Base-by-base conservation (phyloP, 2,797 vertebrate species). In the Lepidocolaptes lacrymiger region DNA sequence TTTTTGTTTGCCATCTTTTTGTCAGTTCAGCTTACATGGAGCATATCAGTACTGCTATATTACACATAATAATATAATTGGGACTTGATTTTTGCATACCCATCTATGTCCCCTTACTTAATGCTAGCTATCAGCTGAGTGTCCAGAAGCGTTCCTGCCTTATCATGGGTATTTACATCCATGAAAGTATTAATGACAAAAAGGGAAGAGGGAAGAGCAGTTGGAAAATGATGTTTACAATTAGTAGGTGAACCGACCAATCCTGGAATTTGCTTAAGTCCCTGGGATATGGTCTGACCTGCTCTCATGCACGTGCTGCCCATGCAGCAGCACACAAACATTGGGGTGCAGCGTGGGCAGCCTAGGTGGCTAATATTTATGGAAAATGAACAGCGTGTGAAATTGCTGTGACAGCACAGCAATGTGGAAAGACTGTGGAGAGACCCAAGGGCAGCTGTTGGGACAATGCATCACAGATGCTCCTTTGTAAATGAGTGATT, bases 331-430 rank as follows among this genome's bases (percentile, higher is more conserved):
- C 26, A 28, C 43, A 9, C 8, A 32, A 41, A 49, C 55, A 14
- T 27, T 17, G 3, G 37, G 37, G 59, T 76, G 67, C 74, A 9
- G 48, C 63, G 37, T 5, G 28, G 58, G 23, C 69, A 83, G 49
- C 46, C 79, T 15, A 55, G 24, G 28, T 93, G 72, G 62, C 58
- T 74, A 37, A 66, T 93, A 78, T 81, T 95, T 90, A 85, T 62
- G 96, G 92, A 85, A 89, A 93, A 93, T 64, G 85, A 97, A 76
- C 77, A 93, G 91, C 77, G 95, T 94, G 68, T 96, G 96, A 95
- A 97, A 95, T 93, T 6, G 0, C 89, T 91, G 68, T 88, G 90
- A 84, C 95, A 93, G 89, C 82, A 85, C 43, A 66, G 87, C 84
- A 32, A 78, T 95, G 92, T 77, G 34, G 74, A 82, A 49, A 75